These are phyloP conservation scores for Ectobius pallidus DNA, from an alignment of 2,888 invertebrate species.

Conservation along the genomic window DNA sequence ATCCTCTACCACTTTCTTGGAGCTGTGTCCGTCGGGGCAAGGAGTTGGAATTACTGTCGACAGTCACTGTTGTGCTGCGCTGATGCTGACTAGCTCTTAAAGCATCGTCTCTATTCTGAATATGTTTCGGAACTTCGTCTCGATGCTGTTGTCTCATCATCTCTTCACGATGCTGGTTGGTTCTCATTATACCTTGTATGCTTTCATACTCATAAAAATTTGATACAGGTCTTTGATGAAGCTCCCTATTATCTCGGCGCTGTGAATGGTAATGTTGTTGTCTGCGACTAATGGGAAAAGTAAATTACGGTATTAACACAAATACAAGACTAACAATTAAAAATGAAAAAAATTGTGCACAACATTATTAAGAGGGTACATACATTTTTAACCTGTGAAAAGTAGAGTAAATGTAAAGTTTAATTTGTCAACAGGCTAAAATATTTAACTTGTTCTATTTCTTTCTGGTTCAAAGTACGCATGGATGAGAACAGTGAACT, in stretches of 20 bases:
- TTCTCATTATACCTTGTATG: conserved; percentile 64
- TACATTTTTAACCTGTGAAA: no score
- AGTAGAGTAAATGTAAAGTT: no score
- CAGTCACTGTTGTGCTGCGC: background rate
- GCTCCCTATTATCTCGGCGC: conserved; percentile 61
- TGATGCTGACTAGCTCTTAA: conserved; percentile 11
- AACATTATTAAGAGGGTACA: no score
- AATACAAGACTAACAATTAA: no score
- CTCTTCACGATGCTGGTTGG: conserved; percentile 46
- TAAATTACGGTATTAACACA: no score
- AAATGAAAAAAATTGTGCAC: no score
- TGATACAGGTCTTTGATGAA: conserved; percentile 71
- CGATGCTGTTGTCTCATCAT: background rate
- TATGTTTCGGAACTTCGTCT: conserved; percentile 42
- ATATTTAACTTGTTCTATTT: no score
- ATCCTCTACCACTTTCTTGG: background rate
- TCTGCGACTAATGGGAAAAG: conserved; percentile 62
- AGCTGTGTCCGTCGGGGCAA: conserved; percentile 44
- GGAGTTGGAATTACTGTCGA: conserved; percentile 48
- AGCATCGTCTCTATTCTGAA: conserved; percentile 8
- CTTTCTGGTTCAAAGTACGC: no score
- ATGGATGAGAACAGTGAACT: no score
- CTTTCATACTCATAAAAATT: conserved; percentile 87
- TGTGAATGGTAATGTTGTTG: conserved; percentile 71
- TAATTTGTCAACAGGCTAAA: no score